Base-by-base conservation (phyloP, 2,797 vertebrate species). In the Tangara arthus region DNA sequence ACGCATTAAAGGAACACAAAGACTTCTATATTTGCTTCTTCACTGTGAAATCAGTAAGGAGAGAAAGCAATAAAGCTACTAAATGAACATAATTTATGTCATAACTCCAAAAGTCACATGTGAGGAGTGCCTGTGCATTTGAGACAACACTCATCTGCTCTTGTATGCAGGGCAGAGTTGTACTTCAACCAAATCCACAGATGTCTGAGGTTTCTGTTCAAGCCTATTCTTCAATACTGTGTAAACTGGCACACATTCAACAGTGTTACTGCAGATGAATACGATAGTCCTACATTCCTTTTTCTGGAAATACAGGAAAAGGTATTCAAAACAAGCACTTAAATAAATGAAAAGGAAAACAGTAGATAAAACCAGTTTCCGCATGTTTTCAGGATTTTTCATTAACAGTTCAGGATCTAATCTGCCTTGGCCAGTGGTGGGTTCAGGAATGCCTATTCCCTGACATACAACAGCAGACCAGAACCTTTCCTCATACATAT, bases 141-240 rank as follows among this genome's bases (percentile, higher is more conserved):
- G 8, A 77, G 42, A 73, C 17, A 42, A 63, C 15, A 35, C 0
- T 6, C 35, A 50, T 2, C 0, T 2, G 2, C 11, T n/a, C 19
- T 17, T 4, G 4, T 3, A n/a, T 6, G 2, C 0, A 27, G 34
- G 27, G 17, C 16, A 66, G 21, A 71, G 27, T 6, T 9, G 4
- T 5, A 57, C 15, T 57, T 78, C 53, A 84, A 78, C 7, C 9
- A 47, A 53, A 55, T 7, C 32, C 56, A 19, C 15, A 15, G 12
- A 9, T 3, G 2, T 30, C 18, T 47, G 18, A 70, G 2, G 13
- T 42, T 80, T 82, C 34, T 64, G 26, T 56, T 71, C 52, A 77
- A 91, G 55, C 28, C 28, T 77, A 15, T 66, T 77, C 26, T 56
- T 53, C 50, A 64, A 26, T 20, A 44, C 21, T 23, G 8, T 11